Evolutionary conservation across 1,140 invertebrate genomes (phyloP).

Genomic region (Ceratoteleas bidentatus): DNA sequence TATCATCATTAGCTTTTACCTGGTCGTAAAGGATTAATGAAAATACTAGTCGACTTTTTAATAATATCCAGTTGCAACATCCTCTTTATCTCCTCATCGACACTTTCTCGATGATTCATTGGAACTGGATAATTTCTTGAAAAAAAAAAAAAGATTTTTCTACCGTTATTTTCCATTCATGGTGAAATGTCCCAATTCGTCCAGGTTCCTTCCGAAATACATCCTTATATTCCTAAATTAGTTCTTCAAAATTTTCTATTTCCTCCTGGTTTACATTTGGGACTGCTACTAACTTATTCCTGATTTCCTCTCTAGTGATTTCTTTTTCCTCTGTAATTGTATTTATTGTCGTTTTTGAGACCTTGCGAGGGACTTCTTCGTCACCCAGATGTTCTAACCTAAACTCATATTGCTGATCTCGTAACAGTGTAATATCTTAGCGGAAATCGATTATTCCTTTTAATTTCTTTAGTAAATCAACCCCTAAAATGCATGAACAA

Average conservation of each 20-base stretch:
- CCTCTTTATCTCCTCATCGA: neutral
- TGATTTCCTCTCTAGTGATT: neutral
- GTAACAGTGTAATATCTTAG: neutral
- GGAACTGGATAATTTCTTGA: neutral
- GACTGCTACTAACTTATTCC: neutral
- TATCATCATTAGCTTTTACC: conserved; percentile 10
- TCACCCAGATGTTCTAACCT: neutral
- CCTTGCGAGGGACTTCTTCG: too few relatives aligned
- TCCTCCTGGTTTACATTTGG: neutral
- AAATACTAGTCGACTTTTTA: neutral
- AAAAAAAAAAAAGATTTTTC: neutral
- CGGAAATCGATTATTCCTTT: conserved; percentile 6
- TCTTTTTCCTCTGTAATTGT: too few relatives aligned
- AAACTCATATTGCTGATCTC: neutral
- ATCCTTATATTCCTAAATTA: neutral
- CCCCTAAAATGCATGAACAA: conserved; percentile 3
- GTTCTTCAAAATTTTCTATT: neutral
- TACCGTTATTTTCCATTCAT: neutral
- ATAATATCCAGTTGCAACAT: neutral
- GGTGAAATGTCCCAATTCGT: neutral
- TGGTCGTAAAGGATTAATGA: neutral
- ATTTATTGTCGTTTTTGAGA: too few relatives aligned
- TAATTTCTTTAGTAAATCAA: conserved; percentile 14
- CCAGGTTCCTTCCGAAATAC: neutral
- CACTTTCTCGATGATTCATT: neutral